Base-by-base conservation (phyloP, 1,140 invertebrate species). In the Megalonaias nervosa region DNA sequence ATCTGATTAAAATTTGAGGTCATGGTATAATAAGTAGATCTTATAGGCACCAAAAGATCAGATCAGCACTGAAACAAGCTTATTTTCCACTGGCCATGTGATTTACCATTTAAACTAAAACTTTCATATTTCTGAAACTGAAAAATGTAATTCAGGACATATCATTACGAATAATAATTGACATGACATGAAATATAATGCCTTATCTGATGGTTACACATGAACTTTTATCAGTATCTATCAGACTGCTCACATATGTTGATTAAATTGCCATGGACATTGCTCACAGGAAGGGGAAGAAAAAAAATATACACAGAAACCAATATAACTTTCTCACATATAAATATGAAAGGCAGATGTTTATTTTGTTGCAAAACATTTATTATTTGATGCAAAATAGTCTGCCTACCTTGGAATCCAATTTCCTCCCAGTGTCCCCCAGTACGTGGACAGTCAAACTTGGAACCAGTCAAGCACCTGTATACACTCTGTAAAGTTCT, bases 381-480 rank as follows among this genome's bases (percentile, higher is more conserved):
- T 0, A 9, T 9, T 23, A 62, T 62, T 62, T 62, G 9, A 12
- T 19, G 23, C 19, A 23, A n/a, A n/a, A 0, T 0, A n/a, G 9
- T 62, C 19, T 23, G 73, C 60, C 62, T 77, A 88, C 91, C 93
- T 91, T 93, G 93, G 85, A 93, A 93, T 21, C 93, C 93, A 77
- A 93, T 92, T 67, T 91, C 87, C 81, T 93, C 92, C 93, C 93
- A 93, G 81, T 93, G 93, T 74, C 84, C 85, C 13, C 93, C 93
- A 87, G 88, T 92, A 26, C 91, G 84, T 31, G 90, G 89, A 85
- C 91, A 92, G 80, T 92, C 91, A 72, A 90, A 89, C 59, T 86
- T 86, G 15, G 90, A 89, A 9, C 90, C 91, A 64, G 92, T 93
- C 60, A 93, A 83, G 77, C 89, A 86, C 67, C 90, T 91, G 81